Base-by-base conservation (phyloP, 2,888 invertebrate species). In the Habrosyne pyritoides region DNA sequence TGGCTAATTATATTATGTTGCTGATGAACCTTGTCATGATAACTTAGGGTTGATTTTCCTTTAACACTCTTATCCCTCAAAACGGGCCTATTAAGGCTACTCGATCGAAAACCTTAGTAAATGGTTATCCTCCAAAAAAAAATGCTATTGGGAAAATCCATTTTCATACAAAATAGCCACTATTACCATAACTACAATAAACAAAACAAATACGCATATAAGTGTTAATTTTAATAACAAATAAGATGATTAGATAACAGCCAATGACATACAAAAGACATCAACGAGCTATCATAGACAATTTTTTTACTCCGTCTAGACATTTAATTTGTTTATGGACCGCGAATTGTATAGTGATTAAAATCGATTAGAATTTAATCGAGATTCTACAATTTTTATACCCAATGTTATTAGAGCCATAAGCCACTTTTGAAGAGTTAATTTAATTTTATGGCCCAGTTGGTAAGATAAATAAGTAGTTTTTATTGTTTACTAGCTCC, bases 221-320 rank as follows among this genome's bases (percentile, higher is more conserved):
- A 36, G 36, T 36, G 36, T 12, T 36, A 36, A 14, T 36, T 6
- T 36, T 14, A 14, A 36, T 14, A 14, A 36, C 14, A 5, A 36
- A 14, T 36, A 14, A 14, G 6, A 14, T 21, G 10, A 30, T 12
- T 2, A 30, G 10, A 47, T 21, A 47, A 47, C 12, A 33, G 55
- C 56, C 57, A 61, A 33, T 22, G 24, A 26, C 52, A 21, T 51
- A 60, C 58, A 56, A 64, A 64, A 60, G 57, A 61, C 36, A 53
- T 59, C 51, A 64, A 63, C 61, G 63, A 53, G 49, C 59, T 36
- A 56, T 36, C 46, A 46, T 55, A 49, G 56, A 46, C 24, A 26
- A 2, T 10, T 53, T 30, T 54, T 53, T 42, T 50, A 53, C 50
- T 53, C 33, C 47, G 52, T 21, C 21, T 47, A 10, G 7, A 12